Percentiles rank a stretch among this genome's conserved stretches.
phyloP scores from a whole-genome alignment of 2,797 vertebrate species.

The Anisognathus igniventris region DNA sequence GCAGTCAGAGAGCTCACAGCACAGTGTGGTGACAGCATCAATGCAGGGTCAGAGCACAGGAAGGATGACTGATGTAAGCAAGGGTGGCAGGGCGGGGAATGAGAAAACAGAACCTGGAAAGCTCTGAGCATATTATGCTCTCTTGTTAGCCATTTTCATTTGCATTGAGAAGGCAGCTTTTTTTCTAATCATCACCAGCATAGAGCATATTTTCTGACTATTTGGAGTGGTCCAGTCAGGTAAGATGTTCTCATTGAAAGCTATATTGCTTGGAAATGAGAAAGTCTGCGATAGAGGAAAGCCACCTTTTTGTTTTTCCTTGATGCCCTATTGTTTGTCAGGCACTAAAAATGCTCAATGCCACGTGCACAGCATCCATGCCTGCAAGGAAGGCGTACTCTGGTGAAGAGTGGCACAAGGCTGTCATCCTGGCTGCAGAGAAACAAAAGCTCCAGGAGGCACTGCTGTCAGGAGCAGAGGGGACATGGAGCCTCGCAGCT shows the following conservation, averaged over 20 bases:
- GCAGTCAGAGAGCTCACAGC: not conserved
- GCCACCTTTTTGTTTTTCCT: not conserved
- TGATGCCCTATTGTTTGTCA: not conserved
- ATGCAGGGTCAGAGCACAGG: not conserved
- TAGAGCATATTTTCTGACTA: not conserved
- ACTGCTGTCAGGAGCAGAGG: not conserved
- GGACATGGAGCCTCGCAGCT: not conserved
- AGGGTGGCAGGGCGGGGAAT: not conserved
- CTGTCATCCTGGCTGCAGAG: not conserved
- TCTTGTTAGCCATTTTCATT: not conserved
- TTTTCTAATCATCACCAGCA: not conserved
- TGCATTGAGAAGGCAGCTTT: not conserved
- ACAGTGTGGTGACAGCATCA: not conserved
- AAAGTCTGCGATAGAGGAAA: not conserved
- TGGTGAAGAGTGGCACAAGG: not conserved
- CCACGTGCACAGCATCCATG: not conserved
- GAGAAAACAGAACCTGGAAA: not conserved
- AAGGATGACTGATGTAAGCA: not conserved
- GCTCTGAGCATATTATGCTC: not conserved
- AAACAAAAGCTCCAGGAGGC: constrained; percentile 11
- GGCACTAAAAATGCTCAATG: not conserved
- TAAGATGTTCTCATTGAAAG: not conserved
- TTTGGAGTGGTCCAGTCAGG: not conserved
- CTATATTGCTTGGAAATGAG: not conserved
- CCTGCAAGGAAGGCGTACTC: not conserved